Conservation (phyloP, 2,888 invertebrate genomes). For the Lepidochrysops patricia region DNA sequence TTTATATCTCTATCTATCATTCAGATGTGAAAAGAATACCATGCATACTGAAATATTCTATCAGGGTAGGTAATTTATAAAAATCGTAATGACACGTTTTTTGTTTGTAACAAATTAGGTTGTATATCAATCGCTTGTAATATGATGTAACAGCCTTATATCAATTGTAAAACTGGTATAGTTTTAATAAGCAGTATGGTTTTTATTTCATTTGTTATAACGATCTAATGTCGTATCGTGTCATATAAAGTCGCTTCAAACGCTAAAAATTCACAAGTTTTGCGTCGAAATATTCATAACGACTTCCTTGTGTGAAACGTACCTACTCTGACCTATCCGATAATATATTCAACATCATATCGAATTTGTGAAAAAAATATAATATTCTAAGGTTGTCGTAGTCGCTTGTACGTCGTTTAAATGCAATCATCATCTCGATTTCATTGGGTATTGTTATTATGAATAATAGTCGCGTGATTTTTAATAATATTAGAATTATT, state of each 20-base stretch:
- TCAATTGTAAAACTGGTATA: too few species aligned
- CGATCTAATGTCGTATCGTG: background rate
- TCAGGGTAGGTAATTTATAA: too few species aligned
- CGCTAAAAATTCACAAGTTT: background rate
- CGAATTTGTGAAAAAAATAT: background rate
- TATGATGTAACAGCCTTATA: too few species aligned
- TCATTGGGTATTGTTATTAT: background rate
- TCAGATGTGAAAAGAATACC: too few species aligned
- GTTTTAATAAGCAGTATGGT: too few species aligned
- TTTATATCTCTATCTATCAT: too few species aligned
- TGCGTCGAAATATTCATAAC: conserved; percentile 8
- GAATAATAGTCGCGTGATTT: background rate
- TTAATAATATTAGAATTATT: background rate
- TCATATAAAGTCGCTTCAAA: background rate
- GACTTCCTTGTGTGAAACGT: background rate
- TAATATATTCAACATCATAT: background rate
- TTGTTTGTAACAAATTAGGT: too few species aligned
- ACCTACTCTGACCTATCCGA: background rate
- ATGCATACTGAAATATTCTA: too few species aligned
- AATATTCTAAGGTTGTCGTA: background rate
- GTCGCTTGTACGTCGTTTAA: background rate
- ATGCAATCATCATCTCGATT: background rate
- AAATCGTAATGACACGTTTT: too few species aligned
- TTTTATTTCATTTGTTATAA: too few species aligned
- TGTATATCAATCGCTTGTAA: too few species aligned